phyloP scores from a whole-genome alignment of 1,140 invertebrate species.

The Hycleus cichorii region DNA sequence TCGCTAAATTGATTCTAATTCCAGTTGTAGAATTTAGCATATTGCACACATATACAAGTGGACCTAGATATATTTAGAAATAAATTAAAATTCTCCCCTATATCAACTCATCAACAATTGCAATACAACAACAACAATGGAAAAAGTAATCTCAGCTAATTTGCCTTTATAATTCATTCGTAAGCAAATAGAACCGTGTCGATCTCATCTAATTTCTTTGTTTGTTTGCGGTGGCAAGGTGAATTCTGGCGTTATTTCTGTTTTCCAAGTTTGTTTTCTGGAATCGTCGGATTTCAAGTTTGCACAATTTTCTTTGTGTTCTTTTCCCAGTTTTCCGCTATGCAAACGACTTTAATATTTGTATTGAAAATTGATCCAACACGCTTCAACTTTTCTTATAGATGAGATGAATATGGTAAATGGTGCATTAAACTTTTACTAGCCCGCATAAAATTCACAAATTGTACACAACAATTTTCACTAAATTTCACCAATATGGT shows the following conservation, averaged over 20 bases:
- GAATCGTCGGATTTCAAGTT: not conserved
- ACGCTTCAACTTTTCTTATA: slow-evolving; percentile 6
- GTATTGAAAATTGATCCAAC: slow-evolving; percentile 15
- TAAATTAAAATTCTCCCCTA: no score
- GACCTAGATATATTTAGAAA: no score
- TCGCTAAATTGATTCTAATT: no score
- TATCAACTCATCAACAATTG: no score
- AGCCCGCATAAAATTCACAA: not conserved
- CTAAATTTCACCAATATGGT: no score
- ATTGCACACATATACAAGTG: no score
- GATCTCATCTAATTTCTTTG: not conserved
- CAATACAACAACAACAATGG: no score
- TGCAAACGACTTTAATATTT: slow-evolving; percentile 15
- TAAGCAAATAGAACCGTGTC: not conserved
- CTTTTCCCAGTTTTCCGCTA: slow-evolving; percentile 1
- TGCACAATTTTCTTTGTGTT: slow-evolving; percentile 5
- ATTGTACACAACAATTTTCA: not conserved
- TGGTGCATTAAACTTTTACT: slow-evolving; percentile 10
- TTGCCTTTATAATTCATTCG: not conserved
- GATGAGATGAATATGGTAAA: slow-evolving; percentile 13
- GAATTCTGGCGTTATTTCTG: not conserved
- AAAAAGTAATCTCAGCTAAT: not conserved
- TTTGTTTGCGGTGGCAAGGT: not conserved
- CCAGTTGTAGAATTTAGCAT: no score
- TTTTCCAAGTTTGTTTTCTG: not conserved